phyloP scores from a whole-genome alignment of 2,113 vertebrate genomes.

The Cisticola juncidis region DNA sequence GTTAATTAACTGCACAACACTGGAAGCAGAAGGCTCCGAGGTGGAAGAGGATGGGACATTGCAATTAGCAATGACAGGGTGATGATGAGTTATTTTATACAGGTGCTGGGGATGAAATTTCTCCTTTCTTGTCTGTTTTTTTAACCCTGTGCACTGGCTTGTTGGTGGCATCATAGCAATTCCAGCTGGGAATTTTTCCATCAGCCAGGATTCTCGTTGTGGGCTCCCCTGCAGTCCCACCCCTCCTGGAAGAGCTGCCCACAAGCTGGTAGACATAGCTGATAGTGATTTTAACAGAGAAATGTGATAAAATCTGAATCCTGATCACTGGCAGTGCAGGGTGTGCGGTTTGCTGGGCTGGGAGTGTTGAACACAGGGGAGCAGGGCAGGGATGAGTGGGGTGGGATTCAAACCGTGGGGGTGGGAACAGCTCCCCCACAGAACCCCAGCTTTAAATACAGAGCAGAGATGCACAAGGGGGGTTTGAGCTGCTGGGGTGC shows the following conservation, averaged over 20 bases:
- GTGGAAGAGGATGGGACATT: not conserved
- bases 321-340: not conserved
- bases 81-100: not conserved
- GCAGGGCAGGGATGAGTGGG: not conserved
- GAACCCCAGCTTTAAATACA: not conserved
- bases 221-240: not conserved
- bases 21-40: not conserved
- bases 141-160: not conserved
- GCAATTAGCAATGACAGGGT: not conserved
- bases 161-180: not conserved
- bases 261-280: not conserved
- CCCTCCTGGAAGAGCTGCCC: not conserved
- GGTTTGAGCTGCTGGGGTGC: not conserved
- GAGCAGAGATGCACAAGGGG: fast-evolving
- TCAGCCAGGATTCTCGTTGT: fast-evolving
- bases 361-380: not conserved
- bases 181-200: not conserved
- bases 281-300: not conserved
- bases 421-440: not conserved
- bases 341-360: not conserved
- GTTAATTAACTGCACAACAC: not conserved
- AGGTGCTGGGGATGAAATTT: not conserved
- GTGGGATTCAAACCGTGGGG: not conserved
- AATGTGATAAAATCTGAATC: not conserved
- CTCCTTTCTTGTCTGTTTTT: not conserved